phyloP scores from a whole-genome alignment of 2,797 vertebrate species.

The Sebastes jordani region DNA sequence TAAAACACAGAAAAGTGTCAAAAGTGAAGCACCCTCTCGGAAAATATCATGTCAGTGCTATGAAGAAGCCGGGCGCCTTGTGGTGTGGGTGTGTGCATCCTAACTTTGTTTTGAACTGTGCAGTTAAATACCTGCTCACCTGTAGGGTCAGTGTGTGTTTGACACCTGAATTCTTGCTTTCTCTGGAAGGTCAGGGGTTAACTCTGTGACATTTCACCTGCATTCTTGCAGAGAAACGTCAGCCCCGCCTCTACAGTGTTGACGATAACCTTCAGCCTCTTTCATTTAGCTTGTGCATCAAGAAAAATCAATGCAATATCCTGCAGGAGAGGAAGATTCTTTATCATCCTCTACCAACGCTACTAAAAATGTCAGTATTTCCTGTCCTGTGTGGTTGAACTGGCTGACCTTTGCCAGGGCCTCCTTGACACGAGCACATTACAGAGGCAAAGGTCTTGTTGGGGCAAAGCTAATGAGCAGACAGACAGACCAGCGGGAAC shows the following conservation, averaged over 20 bases:
- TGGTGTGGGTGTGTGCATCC: not conserved
- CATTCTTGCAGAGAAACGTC: slow-evolving; percentile 18
- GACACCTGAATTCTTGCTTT: slow-evolving; percentile 3
- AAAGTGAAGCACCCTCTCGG: slow-evolving; percentile 36
- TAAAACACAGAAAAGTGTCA: slow-evolving; percentile 33
- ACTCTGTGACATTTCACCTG: not conserved
- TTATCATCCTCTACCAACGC: not conserved
- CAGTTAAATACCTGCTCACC: slow-evolving; percentile 31
- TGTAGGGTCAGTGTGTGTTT: slow-evolving; percentile 25
- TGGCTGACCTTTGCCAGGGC: slow-evolving; percentile 37
- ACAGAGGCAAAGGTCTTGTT: slow-evolving; percentile 29
- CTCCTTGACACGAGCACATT: not conserved
- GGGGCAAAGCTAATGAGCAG: slow-evolving; percentile 41
- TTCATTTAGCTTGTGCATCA: not conserved
- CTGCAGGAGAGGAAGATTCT: not conserved
- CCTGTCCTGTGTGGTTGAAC: slow-evolving; percentile 14
- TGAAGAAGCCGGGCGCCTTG: not conserved
- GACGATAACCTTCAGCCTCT: not conserved
- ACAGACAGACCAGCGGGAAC: not conserved
- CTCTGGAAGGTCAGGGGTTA: slow-evolving; percentile 43
- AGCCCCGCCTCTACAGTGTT: not conserved
- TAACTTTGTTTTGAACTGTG: not conserved
- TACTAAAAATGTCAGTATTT: not conserved
- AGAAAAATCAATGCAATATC: not conserved
- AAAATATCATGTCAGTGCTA: slow-evolving; percentile 47